These are phyloP conservation scores for Penaeus chinensis DNA, from an alignment of 1,140 invertebrate genomes.

Conservation along the genomic window DNA sequence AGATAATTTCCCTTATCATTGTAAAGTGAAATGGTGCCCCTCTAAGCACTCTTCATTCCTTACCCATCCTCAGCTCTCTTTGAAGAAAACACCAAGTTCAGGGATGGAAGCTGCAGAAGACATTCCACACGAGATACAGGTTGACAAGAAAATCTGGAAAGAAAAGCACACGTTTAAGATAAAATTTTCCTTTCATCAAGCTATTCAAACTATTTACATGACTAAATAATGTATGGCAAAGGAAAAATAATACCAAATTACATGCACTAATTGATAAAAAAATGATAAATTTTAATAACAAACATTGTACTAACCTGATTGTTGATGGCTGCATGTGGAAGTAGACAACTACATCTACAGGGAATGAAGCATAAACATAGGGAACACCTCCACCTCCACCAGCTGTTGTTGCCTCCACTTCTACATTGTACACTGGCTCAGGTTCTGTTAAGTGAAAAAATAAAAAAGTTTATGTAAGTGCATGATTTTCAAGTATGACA, in stretches of 20 bases:
- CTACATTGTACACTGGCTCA: conserved; percentile 57
- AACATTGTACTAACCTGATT: conserved; percentile 41
- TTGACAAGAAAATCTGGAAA: conserved; percentile 92
- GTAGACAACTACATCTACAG: conserved; percentile 98
- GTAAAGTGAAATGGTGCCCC: too few relatives aligned
- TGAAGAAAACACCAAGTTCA: conserved; percentile 93
- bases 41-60: conserved; percentile 60
- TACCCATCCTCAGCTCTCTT: conserved; percentile 84
- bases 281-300: not conserved
- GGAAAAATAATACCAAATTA: not conserved
- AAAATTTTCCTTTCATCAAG: not conserved
- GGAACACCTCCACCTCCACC: conserved; percentile 65
- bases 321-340: conserved; percentile 98
- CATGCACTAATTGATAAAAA: not conserved
- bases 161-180: not conserved
- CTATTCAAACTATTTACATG: not conserved
- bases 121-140: conserved; percentile 96
- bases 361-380: conserved; percentile 79
- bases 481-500: not conserved
- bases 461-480: not conserved
- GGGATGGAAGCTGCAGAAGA: conserved; percentile 92
- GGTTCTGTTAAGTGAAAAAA: conserved; percentile 39
- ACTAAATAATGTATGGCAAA: not conserved
- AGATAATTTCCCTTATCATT: not conserved
- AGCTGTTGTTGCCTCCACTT: conserved; percentile 46